phyloP scores from a whole-genome alignment of 2,113 vertebrate genomes.

The Ifrita kowaldi region DNA sequence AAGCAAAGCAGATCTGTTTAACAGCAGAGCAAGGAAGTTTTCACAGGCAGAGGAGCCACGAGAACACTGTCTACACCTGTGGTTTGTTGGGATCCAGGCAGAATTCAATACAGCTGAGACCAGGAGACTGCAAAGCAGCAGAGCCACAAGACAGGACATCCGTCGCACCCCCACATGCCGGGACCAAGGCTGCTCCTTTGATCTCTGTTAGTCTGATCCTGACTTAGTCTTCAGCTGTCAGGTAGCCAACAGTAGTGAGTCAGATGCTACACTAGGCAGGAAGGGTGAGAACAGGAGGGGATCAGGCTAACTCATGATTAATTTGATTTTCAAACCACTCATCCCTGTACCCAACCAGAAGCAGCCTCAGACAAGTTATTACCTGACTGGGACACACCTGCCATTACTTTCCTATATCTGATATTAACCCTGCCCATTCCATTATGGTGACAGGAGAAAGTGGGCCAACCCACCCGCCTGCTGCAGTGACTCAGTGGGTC shows the following conservation, averaged over 20 bases:
- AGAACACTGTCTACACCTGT: not conserved
- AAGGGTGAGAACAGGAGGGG: not conserved
- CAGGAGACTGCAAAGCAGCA: not conserved
- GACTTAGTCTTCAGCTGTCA: slow-evolving; percentile 6
- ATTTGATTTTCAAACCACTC: not conserved
- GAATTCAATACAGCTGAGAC: slow-evolving; percentile 10
- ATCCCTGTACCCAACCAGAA: not conserved
- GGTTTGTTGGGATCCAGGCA: not conserved
- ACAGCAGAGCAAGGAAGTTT: not conserved
- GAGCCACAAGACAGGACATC: not conserved
- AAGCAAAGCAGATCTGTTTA: not conserved
- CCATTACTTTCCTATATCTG: not conserved
- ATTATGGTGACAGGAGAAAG: not conserved
- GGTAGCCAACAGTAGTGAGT: slow-evolving; percentile 20
- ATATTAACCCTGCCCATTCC: not conserved
- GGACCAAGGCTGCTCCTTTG: slow-evolving; percentile 8
- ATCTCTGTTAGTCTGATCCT: not conserved
- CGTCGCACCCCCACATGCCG: not conserved
- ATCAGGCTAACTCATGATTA: not conserved
- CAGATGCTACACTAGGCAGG: not conserved
- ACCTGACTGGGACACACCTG: slow-evolving; percentile 6
- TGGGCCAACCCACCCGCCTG: not conserved
- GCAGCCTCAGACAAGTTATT: slow-evolving; percentile 25
- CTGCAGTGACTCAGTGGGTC: not conserved
- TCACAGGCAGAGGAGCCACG: not conserved